phyloP scores from a whole-genome alignment of 1,140 invertebrate genomes.

The Stegodyphus mimosarum region DNA sequence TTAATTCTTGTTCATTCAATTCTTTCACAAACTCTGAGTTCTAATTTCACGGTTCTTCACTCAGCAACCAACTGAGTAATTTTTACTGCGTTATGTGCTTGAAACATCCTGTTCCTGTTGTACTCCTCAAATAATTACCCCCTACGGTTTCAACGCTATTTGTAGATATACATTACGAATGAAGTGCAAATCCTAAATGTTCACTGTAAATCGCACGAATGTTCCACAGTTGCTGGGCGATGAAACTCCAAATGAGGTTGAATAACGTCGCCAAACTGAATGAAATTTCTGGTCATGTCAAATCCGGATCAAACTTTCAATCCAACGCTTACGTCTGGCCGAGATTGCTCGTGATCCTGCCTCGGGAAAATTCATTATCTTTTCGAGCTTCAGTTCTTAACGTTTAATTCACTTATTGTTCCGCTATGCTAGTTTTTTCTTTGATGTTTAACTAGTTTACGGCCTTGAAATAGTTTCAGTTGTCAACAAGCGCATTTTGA shows the following conservation, averaged over 20 bases:
- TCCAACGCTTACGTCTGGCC: conserved; percentile 11
- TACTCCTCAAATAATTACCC: no score
- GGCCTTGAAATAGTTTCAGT: not conserved
- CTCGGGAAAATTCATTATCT: conserved; percentile 5
- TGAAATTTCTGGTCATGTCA: conserved; percentile 1
- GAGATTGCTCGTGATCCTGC: not conserved
- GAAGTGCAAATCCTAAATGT: not conserved
- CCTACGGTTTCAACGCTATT: not conserved
- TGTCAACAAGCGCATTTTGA: not conserved
- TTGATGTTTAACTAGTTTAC: conserved; percentile 14
- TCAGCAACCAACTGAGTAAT: no score
- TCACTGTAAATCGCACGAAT: not conserved
- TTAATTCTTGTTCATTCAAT: no score
- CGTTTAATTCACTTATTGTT: conserved; percentile 35
- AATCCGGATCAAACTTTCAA: conserved; percentile 30
- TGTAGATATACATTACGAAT: not conserved
- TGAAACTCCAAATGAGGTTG: conserved; percentile 31
- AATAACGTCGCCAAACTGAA: conserved; percentile 32
- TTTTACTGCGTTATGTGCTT: no score
- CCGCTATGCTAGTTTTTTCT: conserved; percentile 8
- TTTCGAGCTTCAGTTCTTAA: conserved; percentile 34
- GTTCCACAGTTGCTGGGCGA: not conserved
- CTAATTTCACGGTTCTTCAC: no score
- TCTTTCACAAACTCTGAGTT: no score
- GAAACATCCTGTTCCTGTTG: no score